phyloP scores from a whole-genome alignment of 2,888 invertebrate species.

The Halictus quadricinctus region DNA sequence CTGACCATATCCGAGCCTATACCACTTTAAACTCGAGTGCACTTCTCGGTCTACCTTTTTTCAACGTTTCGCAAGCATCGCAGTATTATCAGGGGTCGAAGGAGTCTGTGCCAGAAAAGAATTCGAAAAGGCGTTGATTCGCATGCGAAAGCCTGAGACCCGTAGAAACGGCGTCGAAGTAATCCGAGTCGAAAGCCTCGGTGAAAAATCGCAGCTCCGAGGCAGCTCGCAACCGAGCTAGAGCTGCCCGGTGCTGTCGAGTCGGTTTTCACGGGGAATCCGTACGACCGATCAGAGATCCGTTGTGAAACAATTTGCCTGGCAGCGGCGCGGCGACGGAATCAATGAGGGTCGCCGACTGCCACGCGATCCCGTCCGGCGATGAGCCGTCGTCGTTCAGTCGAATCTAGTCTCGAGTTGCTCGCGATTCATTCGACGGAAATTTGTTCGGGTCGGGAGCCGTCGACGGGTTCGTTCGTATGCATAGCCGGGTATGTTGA shows the following conservation, averaged over 20 bases:
- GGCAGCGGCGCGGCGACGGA: neutral
- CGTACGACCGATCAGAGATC: neutral
- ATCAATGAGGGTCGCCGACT: slow-evolving; percentile 26
- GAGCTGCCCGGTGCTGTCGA: neutral
- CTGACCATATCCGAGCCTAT: too few species aligned
- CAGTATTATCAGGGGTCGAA: neutral
- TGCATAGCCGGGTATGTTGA: slow-evolving; percentile 73
- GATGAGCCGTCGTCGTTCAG: neutral
- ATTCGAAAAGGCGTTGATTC: neutral
- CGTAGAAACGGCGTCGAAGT: slow-evolving; percentile 5
- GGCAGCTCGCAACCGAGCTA: neutral
- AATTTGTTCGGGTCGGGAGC: slow-evolving; percentile 65
- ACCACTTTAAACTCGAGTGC: neutral
- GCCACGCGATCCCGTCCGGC: slow-evolving; percentile 23
- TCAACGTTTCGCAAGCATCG: too few species aligned
- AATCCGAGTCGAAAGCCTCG: slow-evolving; percentile 2
- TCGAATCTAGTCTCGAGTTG: slow-evolving; percentile 30
- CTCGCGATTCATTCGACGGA: slow-evolving; percentile 44
- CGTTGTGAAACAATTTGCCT: slow-evolving; percentile 34
- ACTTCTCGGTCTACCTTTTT: neutral
- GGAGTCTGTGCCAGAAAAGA: neutral
- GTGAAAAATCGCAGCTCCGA: neutral
- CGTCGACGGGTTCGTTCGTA: slow-evolving; percentile 70
- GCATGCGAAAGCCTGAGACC: neutral
- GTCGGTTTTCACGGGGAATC: neutral